Base-by-base conservation (phyloP, 2,888 invertebrate species). In the Sussaba pulchella region DNA sequence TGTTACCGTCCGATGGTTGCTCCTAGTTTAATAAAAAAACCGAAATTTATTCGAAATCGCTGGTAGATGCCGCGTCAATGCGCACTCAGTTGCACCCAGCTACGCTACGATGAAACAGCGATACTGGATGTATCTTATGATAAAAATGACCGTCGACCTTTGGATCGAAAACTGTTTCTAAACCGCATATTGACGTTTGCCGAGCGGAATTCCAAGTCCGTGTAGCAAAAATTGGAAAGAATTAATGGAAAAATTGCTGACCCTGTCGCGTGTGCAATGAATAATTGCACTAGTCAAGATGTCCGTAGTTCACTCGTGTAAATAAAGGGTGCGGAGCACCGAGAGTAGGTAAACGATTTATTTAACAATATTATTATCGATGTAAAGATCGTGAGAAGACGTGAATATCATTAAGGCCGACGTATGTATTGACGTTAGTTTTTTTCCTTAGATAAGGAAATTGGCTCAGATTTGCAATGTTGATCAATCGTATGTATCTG, bases 91-190 rank as follows among this genome's bases (percentile, higher is more conserved):
- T n/a, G n/a, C n/a, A n/a, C n/a, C n/a, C n/a, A n/a, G n/a, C n/a
- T n/a, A n/a, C n/a, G n/a, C n/a, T n/a, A n/a, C n/a, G n/a, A 57
- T 21, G 31, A 6, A 21, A 19, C 21, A 21, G 12, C 10, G 21
- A 24, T 0, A 6, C 5, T 6, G 4, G 3, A 26, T 12, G n/a
- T n/a, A n/a, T n/a, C n/a, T n/a, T n/a, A n/a, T n/a, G 57, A 57
- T 57, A 57, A 57, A n/a, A 12, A 57, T 57, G 57, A 57, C 14
- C 57, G 31, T 57, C 14, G 31, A 57, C 31, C 57, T 57, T 57
- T 57, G 57, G 57, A 57, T n/a, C 17, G 57, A 17, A 36, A 36
- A 50, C 26, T 24, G n/a, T 26, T 54, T 54, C 26, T 31, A 54
- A 26, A 12, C n/a, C 31, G 31, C 14, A 17, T 57, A 9, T 57